phyloP scores from a whole-genome alignment of 1,140 invertebrate genomes.

The Drosophila subobscura region DNA sequence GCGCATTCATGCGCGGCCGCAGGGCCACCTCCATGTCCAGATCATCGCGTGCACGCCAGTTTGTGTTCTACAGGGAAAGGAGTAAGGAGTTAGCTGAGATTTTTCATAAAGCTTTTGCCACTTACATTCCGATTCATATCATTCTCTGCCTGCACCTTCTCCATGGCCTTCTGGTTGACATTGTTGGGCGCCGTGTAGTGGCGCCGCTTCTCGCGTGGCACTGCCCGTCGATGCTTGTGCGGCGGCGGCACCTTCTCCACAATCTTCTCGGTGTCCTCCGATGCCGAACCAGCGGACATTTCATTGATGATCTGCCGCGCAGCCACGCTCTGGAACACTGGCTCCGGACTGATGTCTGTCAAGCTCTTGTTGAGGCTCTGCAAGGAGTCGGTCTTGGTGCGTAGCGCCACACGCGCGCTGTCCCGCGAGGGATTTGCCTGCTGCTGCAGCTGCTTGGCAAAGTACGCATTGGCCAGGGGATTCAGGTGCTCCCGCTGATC shows the following conservation, averaged over 20 bases:
- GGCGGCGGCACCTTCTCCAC: conserved; percentile 82
- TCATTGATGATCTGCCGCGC: conserved; percentile 93
- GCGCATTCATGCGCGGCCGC: conserved; percentile 88
- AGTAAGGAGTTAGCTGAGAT: no score
- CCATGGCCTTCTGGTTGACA: conserved; percentile 86
- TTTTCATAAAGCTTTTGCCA: neutral
- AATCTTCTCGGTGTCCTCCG: conserved; percentile 83
- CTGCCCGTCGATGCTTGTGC: conserved; percentile 86
- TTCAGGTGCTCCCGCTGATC: conserved; percentile 72
- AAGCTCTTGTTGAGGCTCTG: conserved; percentile 83
- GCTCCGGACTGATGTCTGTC: conserved; percentile 83
- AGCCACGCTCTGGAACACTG: conserved; percentile 93
- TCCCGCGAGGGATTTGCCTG: conserved; percentile 66
- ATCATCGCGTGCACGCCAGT: conserved; percentile 90
- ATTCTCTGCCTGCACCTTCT: conserved; percentile 85
- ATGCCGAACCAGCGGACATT: conserved; percentile 86
- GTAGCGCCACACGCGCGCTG: conserved; percentile 68
- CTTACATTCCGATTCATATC: conserved; percentile 85
- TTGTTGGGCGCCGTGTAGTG: conserved; percentile 94
- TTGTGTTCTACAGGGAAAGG: conserved; percentile 83
- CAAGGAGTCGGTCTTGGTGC: conserved; percentile 81
- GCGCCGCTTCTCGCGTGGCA: conserved; percentile 91
- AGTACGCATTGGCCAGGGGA: conserved; percentile 79
- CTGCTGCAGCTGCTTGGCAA: conserved; percentile 77
- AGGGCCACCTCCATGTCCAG: conserved; percentile 93